phyloP scores from a whole-genome alignment of 2,888 invertebrate genomes.

The Phalangium opilio region DNA sequence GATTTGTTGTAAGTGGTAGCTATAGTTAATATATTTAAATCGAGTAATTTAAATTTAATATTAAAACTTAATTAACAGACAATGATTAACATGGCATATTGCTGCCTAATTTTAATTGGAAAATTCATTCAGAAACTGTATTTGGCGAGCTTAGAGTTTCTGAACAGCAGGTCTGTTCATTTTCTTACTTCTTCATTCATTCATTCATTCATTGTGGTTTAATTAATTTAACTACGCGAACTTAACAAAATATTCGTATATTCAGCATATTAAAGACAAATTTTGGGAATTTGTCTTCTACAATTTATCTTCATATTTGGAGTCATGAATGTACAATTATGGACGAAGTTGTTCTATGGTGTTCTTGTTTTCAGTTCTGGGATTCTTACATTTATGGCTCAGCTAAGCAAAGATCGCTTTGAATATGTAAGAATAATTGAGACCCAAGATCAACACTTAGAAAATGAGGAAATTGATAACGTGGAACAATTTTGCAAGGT shows the following conservation, averaged over 20 bases:
- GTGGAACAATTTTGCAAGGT: no score
- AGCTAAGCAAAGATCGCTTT: constrained; percentile 72
- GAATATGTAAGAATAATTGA: constrained; percentile 90
- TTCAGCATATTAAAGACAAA: constrained; percentile 62
- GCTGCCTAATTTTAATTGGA: constrained; percentile 56
- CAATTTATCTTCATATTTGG: constrained; percentile 85
- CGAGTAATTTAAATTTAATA: no score
- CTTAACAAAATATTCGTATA: constrained; percentile 1
- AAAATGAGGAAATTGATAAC: no score
- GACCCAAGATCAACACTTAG: no score
- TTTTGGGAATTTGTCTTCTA: constrained; percentile 87
- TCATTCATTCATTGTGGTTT: no score
- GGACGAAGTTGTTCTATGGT: constrained; percentile 74
- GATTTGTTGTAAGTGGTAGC: no score
- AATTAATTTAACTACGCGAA: no score
- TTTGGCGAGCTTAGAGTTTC: constrained; percentile 68
- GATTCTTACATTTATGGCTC: constrained; percentile 66
- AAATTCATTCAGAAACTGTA: constrained; percentile 55
- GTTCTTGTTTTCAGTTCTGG: constrained; percentile 70
- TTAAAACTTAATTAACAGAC: constrained; percentile 42
- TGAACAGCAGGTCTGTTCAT: constrained; percentile 46
- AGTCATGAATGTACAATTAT: constrained; percentile 76
- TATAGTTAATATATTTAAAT: no score
- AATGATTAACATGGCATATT: constrained; percentile 69
- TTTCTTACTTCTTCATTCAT: no score